Percentiles rank a stretch among this genome's conserved stretches.
Conservation (phyloP, 1,140 invertebrate genomes). For the Drosophila serrata region DNA sequence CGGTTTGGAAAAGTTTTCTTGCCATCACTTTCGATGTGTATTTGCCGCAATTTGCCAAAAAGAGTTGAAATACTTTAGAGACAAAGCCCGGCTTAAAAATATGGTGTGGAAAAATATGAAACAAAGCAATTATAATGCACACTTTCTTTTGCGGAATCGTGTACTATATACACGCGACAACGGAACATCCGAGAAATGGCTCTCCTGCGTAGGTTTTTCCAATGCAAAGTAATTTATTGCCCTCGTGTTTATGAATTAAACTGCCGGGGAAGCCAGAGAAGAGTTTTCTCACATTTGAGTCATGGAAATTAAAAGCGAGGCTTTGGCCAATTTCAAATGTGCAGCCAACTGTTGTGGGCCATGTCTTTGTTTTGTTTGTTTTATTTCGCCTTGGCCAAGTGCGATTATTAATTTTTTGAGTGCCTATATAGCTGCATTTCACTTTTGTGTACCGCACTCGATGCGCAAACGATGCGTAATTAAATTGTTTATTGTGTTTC, state of each 20-base stretch:
- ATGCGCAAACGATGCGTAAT: constrained; percentile 54
- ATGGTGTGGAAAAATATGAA: constrained; percentile 47
- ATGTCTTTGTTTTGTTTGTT: constrained; percentile 41
- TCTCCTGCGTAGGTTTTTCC: constrained; percentile 49
- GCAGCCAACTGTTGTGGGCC: constrained; percentile 70
- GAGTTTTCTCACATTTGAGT: constrained; percentile 48
- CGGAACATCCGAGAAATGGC: constrained; percentile 24
- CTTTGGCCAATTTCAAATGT: constrained; percentile 58
- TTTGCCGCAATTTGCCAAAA: constrained; percentile 49
- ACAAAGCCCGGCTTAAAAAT: constrained; percentile 28
- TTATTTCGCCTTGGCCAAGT: constrained; percentile 43
- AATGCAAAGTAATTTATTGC: constrained; percentile 52
- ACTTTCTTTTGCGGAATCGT: constrained; percentile 66
- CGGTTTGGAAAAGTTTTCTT: constrained; percentile 25
- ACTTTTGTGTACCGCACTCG: constrained; percentile 60
- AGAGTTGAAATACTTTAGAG: constrained; percentile 30
- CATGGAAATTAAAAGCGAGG: constrained; percentile 16
- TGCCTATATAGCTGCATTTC: constrained; percentile 65
- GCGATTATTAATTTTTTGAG: constrained; percentile 68
- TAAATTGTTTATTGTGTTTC: constrained; percentile 65
- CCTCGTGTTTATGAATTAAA: constrained; percentile 56
- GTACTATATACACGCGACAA: constrained; percentile 61
- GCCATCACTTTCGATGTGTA: constrained; percentile 17
- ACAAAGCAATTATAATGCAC: constrained; percentile 71
- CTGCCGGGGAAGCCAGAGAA: background rate